These are phyloP conservation scores for Dorcus hopei DNA, from an alignment of 2,888 invertebrate genomes.

Conservation along the genomic window DNA sequence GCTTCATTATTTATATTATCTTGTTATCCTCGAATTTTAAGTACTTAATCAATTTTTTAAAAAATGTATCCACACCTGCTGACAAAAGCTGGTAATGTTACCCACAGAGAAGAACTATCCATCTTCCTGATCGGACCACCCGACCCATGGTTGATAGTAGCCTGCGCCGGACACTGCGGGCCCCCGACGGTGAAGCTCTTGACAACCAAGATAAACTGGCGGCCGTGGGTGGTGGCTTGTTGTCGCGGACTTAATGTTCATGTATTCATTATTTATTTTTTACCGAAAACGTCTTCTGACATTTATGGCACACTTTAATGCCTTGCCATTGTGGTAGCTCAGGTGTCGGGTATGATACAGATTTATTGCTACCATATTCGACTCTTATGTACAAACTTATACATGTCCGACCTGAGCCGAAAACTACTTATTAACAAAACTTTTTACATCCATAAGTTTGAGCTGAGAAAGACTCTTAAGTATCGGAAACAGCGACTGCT, in stretches of 20 bases:
- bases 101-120: conserved; percentile 37
- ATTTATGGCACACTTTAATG: conserved; percentile 25
- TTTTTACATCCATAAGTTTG: too few species aligned
- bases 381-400: too few species aligned
- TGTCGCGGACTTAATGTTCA: conserved; percentile 47
- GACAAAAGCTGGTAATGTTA: conserved; percentile 32
- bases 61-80: conserved; percentile 30
- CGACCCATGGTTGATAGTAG: conserved; percentile 41
- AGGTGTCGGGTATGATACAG: too few species aligned
- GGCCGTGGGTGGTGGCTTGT: conserved; percentile 49
- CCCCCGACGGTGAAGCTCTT: conserved; percentile 11
- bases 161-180: conserved; percentile 10
- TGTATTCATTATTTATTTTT: conserved; percentile 46
- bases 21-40: conserved; percentile 20
- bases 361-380: too few species aligned
- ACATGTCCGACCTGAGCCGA: too few species aligned
- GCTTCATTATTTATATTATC: conserved; percentile 20
- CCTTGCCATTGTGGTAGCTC: not conserved
- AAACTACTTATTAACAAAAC: too few species aligned
- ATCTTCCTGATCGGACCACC: conserved; percentile 43
- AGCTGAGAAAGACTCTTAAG: too few species aligned
- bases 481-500: too few species aligned
- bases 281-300: conserved; percentile 21
- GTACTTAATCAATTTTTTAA: conserved; percentile 19
- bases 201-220: conserved; percentile 44